These are phyloP conservation scores for Drosophila tripunctata DNA, from an alignment of 2,888 invertebrate genomes.

Conservation along the genomic window DNA sequence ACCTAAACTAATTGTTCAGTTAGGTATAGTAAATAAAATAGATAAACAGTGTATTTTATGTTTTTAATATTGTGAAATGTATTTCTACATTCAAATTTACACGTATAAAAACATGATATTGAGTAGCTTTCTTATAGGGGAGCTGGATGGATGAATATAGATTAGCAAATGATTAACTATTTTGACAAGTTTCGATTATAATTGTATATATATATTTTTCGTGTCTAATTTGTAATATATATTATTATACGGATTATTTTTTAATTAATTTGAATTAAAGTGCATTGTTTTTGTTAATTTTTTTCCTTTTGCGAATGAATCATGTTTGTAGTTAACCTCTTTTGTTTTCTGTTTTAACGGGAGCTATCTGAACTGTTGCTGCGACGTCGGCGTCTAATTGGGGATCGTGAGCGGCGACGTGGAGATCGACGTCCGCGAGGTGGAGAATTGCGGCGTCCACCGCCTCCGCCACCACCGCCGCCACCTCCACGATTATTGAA, in stretches of 20 bases:
- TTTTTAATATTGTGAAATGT: too few relatives aligned
- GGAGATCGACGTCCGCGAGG: slow-evolving; percentile 80
- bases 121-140: too few relatives aligned
- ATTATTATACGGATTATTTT: slow-evolving; percentile 33
- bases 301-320: slow-evolving; percentile 12
- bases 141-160: too few relatives aligned
- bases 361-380: slow-evolving; percentile 84
- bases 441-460: slow-evolving; percentile 76
- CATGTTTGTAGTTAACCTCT: not conserved
- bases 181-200: slow-evolving; percentile 7
- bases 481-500: slow-evolving; percentile 81
- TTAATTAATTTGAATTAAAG: slow-evolving; percentile 39
- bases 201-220: slow-evolving; percentile 46
- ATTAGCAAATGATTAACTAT: not conserved
- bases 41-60: too few relatives aligned
- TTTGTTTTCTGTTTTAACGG: slow-evolving; percentile 65
- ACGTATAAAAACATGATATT: too few relatives aligned
- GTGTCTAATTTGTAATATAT: slow-evolving; percentile 31
- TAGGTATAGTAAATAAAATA: too few relatives aligned
- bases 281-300: slow-evolving; percentile 21
- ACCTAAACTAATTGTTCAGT: too few relatives aligned
- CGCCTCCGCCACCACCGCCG: slow-evolving; percentile 78
- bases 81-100: too few relatives aligned
- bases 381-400: slow-evolving; percentile 83
- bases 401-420: slow-evolving; percentile 83